Evolutionary conservation across 2,888 invertebrate genomes (phyloP), one percentile per base, ranked within the genome.

Genomic region (Ochropleura leucogaster): DNA sequence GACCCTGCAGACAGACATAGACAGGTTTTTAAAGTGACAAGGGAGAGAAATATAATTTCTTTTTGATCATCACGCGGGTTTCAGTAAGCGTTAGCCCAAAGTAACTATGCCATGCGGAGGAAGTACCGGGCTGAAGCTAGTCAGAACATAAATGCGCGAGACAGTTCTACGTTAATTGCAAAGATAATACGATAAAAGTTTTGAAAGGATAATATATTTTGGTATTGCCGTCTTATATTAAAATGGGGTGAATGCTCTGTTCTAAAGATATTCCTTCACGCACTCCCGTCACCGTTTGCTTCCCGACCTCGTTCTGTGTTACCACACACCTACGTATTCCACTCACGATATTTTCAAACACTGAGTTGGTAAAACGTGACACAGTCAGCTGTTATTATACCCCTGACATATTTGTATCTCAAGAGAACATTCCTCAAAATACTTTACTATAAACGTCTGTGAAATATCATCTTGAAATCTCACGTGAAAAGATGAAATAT

Each of bases 301-400:
- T 69, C 9, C 44, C 76, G 53, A 51, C 70, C 79, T 65, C 79
- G 4, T 55, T 75, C 67, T 60, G 62, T 57, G 47, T 75, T 72
- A n/a, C 67, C 68, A 65, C 74, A 46, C 68, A 64, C 49, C 70
- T 44, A 51, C 57, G 42, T 82, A 82, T 85, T 85, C 85, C 60
- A 57, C 83, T 72, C 83, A 83, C 85, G 85, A 82, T 79, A 82
- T 85, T 73, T 85, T 75, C 75, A 85, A 84, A 84, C 83, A 85
- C 70, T 85, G 79, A 81, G 69, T 74, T 72, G 67, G 82, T 85
- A 68, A 73, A 60, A 85, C 85, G 85, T 83, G 85, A 75, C 69
- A 69, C 49, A 82, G 75, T 82, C 83, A 73, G 66, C 66, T 75
- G 79, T 60, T 75, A 85, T 85, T 82, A 79, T 84, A 68, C 83